Evolutionary conservation across 2,113 vertebrate genomes (phyloP).

Genomic region (Pomatorhinus ruficollis): DNA sequence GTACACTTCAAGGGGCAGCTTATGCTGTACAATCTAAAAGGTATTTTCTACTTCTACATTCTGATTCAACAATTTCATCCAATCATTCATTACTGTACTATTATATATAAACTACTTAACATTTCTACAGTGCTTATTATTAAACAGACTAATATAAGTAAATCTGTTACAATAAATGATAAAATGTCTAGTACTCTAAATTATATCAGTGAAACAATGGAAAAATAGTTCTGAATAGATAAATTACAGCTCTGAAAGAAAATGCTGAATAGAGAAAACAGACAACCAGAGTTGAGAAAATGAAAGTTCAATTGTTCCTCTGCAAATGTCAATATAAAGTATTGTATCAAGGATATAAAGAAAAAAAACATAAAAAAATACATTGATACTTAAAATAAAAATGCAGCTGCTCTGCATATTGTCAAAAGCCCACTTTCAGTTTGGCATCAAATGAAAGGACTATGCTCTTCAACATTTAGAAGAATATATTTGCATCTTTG

Average conservation of each 20-base stretch:
- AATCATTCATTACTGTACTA: background rate
- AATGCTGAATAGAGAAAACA: conserved; percentile 33
- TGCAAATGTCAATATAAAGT: conserved; percentile 34
- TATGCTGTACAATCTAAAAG: background rate
- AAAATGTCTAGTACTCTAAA: background rate
- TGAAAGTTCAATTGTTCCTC: conserved; percentile 36
- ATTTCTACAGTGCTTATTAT: background rate
- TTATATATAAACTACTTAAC: background rate
- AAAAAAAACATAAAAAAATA: background rate
- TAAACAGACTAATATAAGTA: conserved; percentile 13
- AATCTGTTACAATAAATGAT: conserved; percentile 15
- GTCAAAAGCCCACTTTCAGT: conserved; percentile 49
- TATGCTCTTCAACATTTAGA: conserved; percentile 41
- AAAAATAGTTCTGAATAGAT: background rate
- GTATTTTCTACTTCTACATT: background rate
- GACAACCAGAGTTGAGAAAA: conserved; percentile 1
- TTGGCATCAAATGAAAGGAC: conserved; percentile 63
- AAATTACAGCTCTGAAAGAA: conserved; percentile 16
- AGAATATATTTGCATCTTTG: conserved; percentile 42
- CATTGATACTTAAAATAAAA: conserved; percentile 68
- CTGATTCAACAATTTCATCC: background rate
- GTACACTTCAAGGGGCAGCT: background rate
- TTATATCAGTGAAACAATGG: background rate
- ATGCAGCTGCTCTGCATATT: conserved; percentile 64
- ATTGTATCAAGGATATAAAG: conserved; percentile 42